Percentiles rank a stretch among this genome's conserved stretches.
Conservation (phyloP, 2,888 invertebrate genomes). For the Carcina quercana region DNA sequence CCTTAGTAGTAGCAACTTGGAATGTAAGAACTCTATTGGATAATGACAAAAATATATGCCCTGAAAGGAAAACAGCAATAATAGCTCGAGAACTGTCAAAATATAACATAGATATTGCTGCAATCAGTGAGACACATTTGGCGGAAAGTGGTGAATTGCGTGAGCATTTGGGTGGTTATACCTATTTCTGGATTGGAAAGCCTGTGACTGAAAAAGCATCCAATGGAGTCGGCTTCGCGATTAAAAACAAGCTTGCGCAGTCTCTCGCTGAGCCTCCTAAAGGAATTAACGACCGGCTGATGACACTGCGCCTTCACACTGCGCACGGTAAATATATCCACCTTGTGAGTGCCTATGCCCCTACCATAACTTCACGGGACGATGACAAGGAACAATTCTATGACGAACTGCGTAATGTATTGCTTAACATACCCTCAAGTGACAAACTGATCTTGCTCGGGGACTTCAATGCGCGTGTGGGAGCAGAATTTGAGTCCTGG, state of each 20-base stretch:
- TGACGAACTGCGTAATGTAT: neutral
- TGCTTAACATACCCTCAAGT: neutral
- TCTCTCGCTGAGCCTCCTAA: conserved; percentile 6
- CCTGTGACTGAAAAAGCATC: conserved; percentile 4
- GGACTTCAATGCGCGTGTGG: conserved; percentile 17
- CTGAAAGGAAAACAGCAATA: conserved; percentile 12
- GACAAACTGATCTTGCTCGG: conserved; percentile 14
- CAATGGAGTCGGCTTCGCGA: conserved; percentile 14
- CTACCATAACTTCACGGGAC: conserved; percentile 13
- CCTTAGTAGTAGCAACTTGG: conserved; percentile 7
- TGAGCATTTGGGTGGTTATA: conserved; percentile 9
- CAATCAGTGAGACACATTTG: conserved; percentile 18
- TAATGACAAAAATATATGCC: conserved; percentile 9
- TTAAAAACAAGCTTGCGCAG: conserved; percentile 5
- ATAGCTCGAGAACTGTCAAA: conserved; percentile 16
- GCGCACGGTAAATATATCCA: conserved; percentile 15
- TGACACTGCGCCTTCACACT: conserved; percentile 14
- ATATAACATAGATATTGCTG: conserved; percentile 17
- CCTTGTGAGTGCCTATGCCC: conserved; percentile 23
- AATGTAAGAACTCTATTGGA: conserved; percentile 14
- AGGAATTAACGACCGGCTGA: conserved; percentile 13
- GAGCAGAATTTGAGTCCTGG: conserved; percentile 12
- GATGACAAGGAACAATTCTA: conserved; percentile 4
- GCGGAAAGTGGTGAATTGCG: conserved; percentile 11
- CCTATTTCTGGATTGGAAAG: conserved; percentile 12